Conservation (phyloP, 2,888 invertebrate species). For the Alcis repandata region DNA sequence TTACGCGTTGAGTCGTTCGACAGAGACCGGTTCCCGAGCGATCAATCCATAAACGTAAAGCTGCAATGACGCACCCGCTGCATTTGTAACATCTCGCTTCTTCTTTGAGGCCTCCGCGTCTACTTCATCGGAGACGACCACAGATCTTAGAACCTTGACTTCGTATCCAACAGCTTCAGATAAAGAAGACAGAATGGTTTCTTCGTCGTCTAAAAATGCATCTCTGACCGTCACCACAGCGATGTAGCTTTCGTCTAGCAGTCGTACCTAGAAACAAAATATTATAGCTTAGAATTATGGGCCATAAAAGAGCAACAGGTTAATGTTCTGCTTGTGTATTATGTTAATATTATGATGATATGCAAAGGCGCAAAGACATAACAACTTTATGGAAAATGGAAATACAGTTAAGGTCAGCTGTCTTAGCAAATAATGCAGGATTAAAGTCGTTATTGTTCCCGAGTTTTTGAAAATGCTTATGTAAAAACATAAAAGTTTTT, state of each 20-base stretch:
- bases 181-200: constrained; percentile 61
- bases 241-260: constrained; percentile 73
- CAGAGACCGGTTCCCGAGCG: constrained; percentile 67
- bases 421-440: constrained; percentile 32
- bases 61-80: constrained; percentile 63
- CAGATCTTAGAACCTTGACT: constrained; percentile 73
- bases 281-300: constrained; percentile 27
- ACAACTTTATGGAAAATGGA: constrained; percentile 24
- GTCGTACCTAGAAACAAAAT: constrained; percentile 74
- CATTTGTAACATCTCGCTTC: constrained; percentile 49
- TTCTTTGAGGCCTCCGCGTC: constrained; percentile 51
- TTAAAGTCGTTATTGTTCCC: constrained; percentile 24
- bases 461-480: constrained; percentile 28
- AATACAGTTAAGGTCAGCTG: constrained; percentile 34
- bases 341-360: constrained; percentile 29
- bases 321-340: constrained; percentile 45
- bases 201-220: constrained; percentile 75
- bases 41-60: constrained; percentile 75
- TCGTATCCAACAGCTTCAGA: constrained; percentile 71
- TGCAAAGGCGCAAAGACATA: constrained; percentile 25
- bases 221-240: constrained; percentile 73
- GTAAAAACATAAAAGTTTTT: not conserved
- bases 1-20: constrained; percentile 67
- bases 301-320: constrained; percentile 43
- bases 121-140: constrained; percentile 66